These are phyloP conservation scores for Natrix natrix DNA, from an alignment of 2,797 vertebrate species.

Conservation along the genomic window DNA sequence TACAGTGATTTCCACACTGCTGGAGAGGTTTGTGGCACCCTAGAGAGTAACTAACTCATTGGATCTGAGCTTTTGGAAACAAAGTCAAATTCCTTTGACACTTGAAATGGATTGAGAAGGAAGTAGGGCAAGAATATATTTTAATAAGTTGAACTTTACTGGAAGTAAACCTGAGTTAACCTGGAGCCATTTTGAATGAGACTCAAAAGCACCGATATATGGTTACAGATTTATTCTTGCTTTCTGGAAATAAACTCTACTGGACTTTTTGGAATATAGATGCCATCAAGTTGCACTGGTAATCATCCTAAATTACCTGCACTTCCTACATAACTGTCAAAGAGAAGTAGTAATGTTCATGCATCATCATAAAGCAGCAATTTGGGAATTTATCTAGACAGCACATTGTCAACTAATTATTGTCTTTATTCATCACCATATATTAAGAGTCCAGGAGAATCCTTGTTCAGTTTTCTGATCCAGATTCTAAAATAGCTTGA, in stretches of 20 bases:
- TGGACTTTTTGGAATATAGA: neutral
- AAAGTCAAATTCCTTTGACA: conserved; percentile 1
- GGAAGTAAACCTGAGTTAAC: conserved; percentile 3
- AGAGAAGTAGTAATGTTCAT: neutral
- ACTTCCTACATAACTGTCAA: neutral
- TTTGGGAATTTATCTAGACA: neutral
- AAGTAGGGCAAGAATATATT: conserved; percentile 11
- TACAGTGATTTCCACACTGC: neutral
- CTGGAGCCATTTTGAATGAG: neutral
- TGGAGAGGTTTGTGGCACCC: neutral
- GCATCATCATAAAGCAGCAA: neutral
- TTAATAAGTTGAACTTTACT: conserved; percentile 1
- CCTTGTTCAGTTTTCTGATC: neutral
- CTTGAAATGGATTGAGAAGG: conserved; percentile 3
- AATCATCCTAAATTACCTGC: neutral
- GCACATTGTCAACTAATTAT: neutral
- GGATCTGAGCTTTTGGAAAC: neutral
- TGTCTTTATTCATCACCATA: neutral
- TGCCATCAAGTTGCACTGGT: neutral
- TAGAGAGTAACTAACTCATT: conserved; percentile 3
- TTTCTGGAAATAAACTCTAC: neutral
- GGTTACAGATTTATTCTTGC: neutral
- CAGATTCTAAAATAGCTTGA: neutral
- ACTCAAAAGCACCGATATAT: neutral
- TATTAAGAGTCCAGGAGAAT: neutral